Evolutionary conservation across 2,797 vertebrate species (phyloP).

Genomic region (Rhinatrema bivittatum): DNA sequence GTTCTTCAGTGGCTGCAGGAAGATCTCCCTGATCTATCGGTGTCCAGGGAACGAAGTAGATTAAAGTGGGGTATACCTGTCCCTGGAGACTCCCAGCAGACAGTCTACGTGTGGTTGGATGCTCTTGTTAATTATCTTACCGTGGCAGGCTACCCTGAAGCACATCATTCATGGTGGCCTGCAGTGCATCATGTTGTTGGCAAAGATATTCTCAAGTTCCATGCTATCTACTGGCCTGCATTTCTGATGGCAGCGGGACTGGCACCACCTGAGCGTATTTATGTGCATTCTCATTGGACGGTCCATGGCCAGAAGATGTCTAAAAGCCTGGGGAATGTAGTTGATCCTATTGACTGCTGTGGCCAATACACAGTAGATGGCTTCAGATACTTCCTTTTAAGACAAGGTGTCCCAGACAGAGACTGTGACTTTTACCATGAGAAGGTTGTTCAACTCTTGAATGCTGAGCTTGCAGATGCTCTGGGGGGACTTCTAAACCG

Average conservation of each 20-base stretch:
- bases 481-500: conserved; percentile 83
- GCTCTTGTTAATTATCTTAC: conserved; percentile 93
- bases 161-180: conserved; percentile 64
- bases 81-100: conserved; percentile 74
- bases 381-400: conserved; percentile 86
- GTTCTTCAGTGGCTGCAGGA: conserved; percentile 77
- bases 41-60: conserved; percentile 79
- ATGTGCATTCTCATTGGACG: conserved; percentile 93
- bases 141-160: conserved; percentile 71
- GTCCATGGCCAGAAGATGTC: conserved; percentile 92
- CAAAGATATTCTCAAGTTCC: conserved; percentile 95
- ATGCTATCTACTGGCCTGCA: conserved; percentile 90
- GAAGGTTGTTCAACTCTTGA: conserved; percentile 77
- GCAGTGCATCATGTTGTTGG: conserved; percentile 73
- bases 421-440: conserved; percentile 84
- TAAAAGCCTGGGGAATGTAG: conserved; percentile 87
- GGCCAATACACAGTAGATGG: conserved; percentile 73
- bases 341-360: conserved; percentile 67
- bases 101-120: conserved; percentile 92
- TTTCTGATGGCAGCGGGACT: conserved; percentile 80
- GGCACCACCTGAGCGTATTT: conserved; percentile 64
- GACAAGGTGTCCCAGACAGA: conserved; percentile 82
- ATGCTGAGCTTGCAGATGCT: conserved; percentile 78
- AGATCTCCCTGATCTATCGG: conserved; percentile 81
- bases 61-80: conserved; percentile 89